Evolutionary conservation across 2,888 invertebrate species (phyloP).

Genomic region (Sericinus montela): DNA sequence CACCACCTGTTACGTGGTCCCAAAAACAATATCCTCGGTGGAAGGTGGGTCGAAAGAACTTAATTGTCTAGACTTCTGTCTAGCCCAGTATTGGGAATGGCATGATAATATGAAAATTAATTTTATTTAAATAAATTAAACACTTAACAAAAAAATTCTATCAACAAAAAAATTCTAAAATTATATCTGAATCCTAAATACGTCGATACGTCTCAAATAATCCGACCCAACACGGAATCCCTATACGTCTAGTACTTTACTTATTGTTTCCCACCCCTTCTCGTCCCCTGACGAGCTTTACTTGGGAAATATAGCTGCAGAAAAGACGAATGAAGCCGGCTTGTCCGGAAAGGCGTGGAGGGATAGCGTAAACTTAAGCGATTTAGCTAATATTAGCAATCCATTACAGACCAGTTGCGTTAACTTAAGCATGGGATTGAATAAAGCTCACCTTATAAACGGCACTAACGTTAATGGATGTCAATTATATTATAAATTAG

Average conservation of each 20-base stretch:
- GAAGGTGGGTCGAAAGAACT: too few relatives aligned
- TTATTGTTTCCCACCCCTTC: conserved; percentile 26
- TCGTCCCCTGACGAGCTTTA: conserved; percentile 19
- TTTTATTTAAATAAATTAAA: too few relatives aligned
- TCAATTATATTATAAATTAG: too few relatives aligned
- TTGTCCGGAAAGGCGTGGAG: conserved; percentile 44
- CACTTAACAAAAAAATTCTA: too few relatives aligned
- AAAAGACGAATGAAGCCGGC: conserved; percentile 67
- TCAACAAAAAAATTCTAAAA: too few relatives aligned
- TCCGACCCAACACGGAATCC: conserved; percentile 14
- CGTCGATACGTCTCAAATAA: conserved; percentile 9
- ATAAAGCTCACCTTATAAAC: not conserved
- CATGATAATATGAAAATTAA: too few relatives aligned
- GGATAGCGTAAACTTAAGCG: conserved; percentile 50
- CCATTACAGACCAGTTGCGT: conserved; percentile 49
- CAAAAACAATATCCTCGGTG: too few relatives aligned
- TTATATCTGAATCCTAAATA: too few relatives aligned
- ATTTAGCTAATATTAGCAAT: conserved; percentile 77
- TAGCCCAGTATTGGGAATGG: too few relatives aligned
- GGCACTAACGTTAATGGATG: too few relatives aligned
- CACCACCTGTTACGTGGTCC: too few relatives aligned
- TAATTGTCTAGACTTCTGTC: too few relatives aligned
- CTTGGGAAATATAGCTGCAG: conserved; percentile 38
- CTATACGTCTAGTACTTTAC: conserved; percentile 19
- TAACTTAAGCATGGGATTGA: not conserved